A percentile compares a stretch with the other conserved stretches of the same genome.
Evolutionary conservation across 2,113 vertebrate species (phyloP).

Genomic region (Carassius carassius): DNA sequence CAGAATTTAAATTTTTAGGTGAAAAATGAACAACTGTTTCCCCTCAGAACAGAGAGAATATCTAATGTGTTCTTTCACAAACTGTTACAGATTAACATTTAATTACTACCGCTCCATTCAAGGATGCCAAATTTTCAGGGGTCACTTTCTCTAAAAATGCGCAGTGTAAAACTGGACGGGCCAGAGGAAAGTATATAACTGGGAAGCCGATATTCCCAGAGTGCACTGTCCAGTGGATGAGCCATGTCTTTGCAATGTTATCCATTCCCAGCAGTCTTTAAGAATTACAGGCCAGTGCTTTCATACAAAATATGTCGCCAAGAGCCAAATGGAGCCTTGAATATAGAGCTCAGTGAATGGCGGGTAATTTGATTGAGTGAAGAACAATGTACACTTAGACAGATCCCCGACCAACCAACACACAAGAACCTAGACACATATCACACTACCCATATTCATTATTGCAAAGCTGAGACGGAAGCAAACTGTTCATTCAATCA

Average conservation of each 20-base stretch:
- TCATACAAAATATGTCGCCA: constrained; percentile 65
- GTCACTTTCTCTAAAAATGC: background rate
- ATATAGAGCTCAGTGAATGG: constrained; percentile 58
- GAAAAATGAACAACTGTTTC: background rate
- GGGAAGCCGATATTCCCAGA: background rate
- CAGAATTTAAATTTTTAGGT: background rate
- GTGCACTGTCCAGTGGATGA: constrained; percentile 11
- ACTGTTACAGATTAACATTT: background rate
- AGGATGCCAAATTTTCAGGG: background rate
- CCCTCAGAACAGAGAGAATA: background rate
- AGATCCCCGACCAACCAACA: constrained; percentile 56
- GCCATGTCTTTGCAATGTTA: constrained; percentile 56
- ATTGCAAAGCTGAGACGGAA: constrained; percentile 60
- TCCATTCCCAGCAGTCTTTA: constrained; percentile 51
- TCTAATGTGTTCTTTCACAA: background rate
- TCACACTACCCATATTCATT: constrained; percentile 57
- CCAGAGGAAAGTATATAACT: constrained; percentile 15
- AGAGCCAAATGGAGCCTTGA: constrained; percentile 67
- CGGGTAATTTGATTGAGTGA: constrained; percentile 70
- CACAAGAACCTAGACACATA: constrained; percentile 54
- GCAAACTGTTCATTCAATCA: constrained; percentile 66
- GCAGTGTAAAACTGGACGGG: background rate
- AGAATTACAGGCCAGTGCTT: constrained; percentile 64
- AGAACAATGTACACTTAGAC: constrained; percentile 68
- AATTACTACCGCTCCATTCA: background rate